Evolutionary conservation across 2,113 vertebrate species (phyloP).

Genomic region (Tylochromis polylepis): DNA sequence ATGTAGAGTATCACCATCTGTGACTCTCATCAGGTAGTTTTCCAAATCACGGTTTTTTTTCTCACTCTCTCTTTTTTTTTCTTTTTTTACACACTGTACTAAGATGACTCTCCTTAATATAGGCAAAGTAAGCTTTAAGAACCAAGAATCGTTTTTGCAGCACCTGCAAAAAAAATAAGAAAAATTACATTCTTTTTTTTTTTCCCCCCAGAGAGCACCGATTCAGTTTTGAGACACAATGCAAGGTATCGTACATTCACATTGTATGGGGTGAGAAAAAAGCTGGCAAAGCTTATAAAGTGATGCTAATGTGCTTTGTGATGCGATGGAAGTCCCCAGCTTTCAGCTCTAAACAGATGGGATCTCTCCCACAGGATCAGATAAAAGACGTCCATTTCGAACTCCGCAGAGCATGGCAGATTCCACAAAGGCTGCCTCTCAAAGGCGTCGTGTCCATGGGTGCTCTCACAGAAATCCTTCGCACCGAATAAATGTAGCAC

Average conservation of each 20-base stretch:
- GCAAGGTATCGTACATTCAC: constrained; percentile 49
- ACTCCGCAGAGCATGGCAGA: constrained; percentile 40
- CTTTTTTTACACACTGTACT: not conserved
- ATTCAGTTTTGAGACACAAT: constrained; percentile 25
- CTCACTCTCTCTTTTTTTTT: not conserved
- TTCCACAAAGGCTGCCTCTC: constrained; percentile 40
- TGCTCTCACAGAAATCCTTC: constrained; percentile 5
- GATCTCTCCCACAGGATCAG: constrained; percentile 56
- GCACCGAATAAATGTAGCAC: constrained; percentile 17
- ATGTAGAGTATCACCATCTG: not conserved
- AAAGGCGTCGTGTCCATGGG: constrained; percentile 20
- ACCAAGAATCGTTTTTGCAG: not conserved
- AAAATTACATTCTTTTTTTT: not conserved
- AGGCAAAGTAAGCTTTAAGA: not conserved
- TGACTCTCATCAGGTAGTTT: not conserved
- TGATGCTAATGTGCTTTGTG: constrained; percentile 54
- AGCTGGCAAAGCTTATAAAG: constrained; percentile 47
- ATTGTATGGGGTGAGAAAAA: constrained; percentile 51
- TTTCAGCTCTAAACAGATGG: constrained; percentile 46
- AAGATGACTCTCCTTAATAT: not conserved
- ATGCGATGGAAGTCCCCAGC: constrained; percentile 34
- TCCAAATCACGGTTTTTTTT: not conserved
- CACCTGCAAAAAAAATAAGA: not conserved
- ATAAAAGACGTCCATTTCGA: constrained; percentile 44
- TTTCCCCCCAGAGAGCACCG: not conserved